Percentiles rank a stretch among this genome's conserved stretches.
These are phyloP conservation scores for Carapus acus DNA, from an alignment of 2,797 vertebrate genomes.

Conservation along the genomic window DNA sequence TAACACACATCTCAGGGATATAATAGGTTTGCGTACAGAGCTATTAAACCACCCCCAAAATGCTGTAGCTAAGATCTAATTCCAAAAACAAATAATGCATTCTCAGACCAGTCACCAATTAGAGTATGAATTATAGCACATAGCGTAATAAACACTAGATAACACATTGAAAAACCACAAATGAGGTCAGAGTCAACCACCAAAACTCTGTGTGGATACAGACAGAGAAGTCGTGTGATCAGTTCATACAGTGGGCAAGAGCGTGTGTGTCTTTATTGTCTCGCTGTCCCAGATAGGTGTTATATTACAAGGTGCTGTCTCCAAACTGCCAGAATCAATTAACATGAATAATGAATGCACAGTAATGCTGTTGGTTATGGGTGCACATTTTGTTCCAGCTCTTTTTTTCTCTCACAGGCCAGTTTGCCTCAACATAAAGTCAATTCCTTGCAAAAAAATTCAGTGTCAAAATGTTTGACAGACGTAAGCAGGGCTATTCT, in stretches of 20 bases:
- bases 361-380: slow-evolving; percentile 38
- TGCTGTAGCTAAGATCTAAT: too few relatives aligned
- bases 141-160: slow-evolving; percentile 14
- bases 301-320: slow-evolving; percentile 70
- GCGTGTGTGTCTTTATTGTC: slow-evolving; percentile 47
- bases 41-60: too few relatives aligned
- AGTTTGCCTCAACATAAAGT: slow-evolving; percentile 30
- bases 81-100: too few relatives aligned
- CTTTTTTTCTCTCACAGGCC: slow-evolving; percentile 34
- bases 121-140: too few relatives aligned
- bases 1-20: background rate
- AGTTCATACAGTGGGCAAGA: slow-evolving; percentile 34
- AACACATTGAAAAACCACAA: slow-evolving; percentile 6
- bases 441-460: slow-evolving; percentile 27
- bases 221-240: slow-evolving; percentile 20
- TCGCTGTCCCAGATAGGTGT: slow-evolving; percentile 60
- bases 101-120: too few relatives aligned
- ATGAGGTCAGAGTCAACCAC: slow-evolving; percentile 11
- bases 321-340: slow-evolving; percentile 75
- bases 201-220: slow-evolving; percentile 25
- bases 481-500: background rate
- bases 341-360: slow-evolving; percentile 77
- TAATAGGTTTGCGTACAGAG: too few relatives aligned
- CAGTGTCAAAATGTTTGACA: background rate
- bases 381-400: slow-evolving; percentile 52